A percentile compares a stretch with the other conserved stretches of the same genome.
These are phyloP conservation scores for Formica exsecta DNA, from an alignment of 1,140 invertebrate species.

Conservation along the genomic window DNA sequence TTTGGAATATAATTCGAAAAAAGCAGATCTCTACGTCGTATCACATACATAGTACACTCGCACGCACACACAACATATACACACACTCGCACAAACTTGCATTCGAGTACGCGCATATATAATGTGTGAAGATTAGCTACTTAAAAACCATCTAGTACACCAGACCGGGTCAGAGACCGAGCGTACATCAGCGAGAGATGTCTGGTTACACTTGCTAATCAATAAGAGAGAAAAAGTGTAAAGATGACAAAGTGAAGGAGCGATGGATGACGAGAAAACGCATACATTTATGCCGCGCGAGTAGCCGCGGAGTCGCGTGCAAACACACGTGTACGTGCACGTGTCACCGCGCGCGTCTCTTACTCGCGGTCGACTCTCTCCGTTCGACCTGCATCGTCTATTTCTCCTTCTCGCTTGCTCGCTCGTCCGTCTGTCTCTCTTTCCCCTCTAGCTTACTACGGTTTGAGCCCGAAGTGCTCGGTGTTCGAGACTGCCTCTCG, in stretches of 20 bases:
- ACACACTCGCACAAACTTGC: background rate
- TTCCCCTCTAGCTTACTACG: constrained; percentile 66
- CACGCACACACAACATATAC: background rate
- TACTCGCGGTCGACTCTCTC: constrained; percentile 17
- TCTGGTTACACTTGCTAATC: constrained; percentile 39
- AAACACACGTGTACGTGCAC: constrained; percentile 71
- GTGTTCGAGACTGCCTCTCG: constrained; percentile 80
- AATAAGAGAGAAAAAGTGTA: constrained; percentile 28
- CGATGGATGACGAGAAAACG: constrained; percentile 36
- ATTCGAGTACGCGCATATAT: background rate
- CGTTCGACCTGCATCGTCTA: constrained; percentile 18
- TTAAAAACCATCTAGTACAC: background rate
- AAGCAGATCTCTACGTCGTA: background rate
- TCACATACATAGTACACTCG: background rate
- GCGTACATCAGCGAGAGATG: constrained; percentile 7
- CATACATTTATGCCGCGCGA: background rate
- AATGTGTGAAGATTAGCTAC: background rate
- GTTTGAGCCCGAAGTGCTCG: constrained; percentile 77
- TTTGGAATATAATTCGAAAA: background rate
- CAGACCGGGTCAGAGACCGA: constrained; percentile 29
- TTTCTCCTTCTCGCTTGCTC: constrained; percentile 40
- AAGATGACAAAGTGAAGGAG: constrained; percentile 25
- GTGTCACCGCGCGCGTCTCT: constrained; percentile 50
- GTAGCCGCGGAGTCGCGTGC: constrained; percentile 62
- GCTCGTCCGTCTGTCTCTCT: constrained; percentile 15